Evolutionary conservation across 2,797 vertebrate genomes (phyloP), one percentile per base, ranked within the genome.

Genomic region (Hydrocynus forskahlii): DNA sequence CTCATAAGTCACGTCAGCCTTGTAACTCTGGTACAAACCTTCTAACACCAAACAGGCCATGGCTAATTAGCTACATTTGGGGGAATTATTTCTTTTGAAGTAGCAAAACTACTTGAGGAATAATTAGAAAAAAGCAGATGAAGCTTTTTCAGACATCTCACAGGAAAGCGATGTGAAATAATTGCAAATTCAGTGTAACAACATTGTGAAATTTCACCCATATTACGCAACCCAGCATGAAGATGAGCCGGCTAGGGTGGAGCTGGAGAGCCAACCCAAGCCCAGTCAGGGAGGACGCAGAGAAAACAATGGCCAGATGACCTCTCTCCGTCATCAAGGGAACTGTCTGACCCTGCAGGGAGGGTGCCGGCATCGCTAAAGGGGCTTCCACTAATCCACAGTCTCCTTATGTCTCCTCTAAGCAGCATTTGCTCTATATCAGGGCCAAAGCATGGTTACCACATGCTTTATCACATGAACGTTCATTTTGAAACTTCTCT

Each of bases 261-360:
- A 40, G 29, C 45, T 69, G 59, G 48, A 71, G 35, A 23, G 79
- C 78, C 76, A 84, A n/a, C 25, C 43, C 45, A 23, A 25, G 21
- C 21, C 67, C 50, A 45, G 10, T 10, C 69, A 17, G 45, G 50
- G 62, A 63, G 77, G 60, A 80, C 82, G 88, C 75, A 70, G 81
- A 81, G 79, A 45, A 88, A 84, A 91, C 88, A 91, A 91, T 88
- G 78, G 84, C 74, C 52, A 64, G 78, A 82, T 66, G 83, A 78
- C 89, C 87, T 88, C 84, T 89, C 88, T 89, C 86, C 82, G 77
- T 52, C 76, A 21, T 80, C 76, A 84, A 57, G 25, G 52, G 17
- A 29, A 12, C 25, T 6, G 25, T 10, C 23, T 35, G 48, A 63
- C 78, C 52, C 81, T 84, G 76, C 6, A 48, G 66, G 60, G 64